Conservation (phyloP, 2,888 invertebrate genomes). For the Serrognathus titanus region DNA sequence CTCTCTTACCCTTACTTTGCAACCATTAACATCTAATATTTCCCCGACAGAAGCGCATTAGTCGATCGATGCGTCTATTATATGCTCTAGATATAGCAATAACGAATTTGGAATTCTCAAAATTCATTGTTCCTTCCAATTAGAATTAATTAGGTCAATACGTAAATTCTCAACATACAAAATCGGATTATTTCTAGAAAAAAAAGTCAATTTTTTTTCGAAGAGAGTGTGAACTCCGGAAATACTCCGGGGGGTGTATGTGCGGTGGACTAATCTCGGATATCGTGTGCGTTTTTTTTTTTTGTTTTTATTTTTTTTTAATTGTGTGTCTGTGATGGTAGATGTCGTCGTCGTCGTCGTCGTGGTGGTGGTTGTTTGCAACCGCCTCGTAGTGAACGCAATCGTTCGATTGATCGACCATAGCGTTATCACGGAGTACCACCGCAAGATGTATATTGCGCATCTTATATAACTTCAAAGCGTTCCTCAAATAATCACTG, state of each 20-base stretch:
- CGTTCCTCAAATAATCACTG: slow-evolving; percentile 44
- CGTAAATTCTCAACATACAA: too few relatives aligned
- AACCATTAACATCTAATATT: slow-evolving; percentile 49
- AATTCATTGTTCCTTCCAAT: too few relatives aligned
- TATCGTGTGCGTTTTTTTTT: not conserved
- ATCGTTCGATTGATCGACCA: too few relatives aligned
- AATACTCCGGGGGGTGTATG: too few relatives aligned
- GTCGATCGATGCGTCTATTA: slow-evolving; percentile 29
- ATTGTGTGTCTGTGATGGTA: not conserved
- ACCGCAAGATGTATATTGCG: slow-evolving; percentile 28
- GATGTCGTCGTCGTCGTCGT: not conserved
- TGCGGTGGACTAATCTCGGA: not conserved
- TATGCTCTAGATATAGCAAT: too few relatives aligned
- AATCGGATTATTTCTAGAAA: too few relatives aligned
- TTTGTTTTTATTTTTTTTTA: too few relatives aligned
- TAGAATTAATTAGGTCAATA: too few relatives aligned
- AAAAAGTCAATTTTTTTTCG: too few relatives aligned
- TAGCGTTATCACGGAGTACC: not conserved
- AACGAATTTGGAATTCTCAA: too few relatives aligned
- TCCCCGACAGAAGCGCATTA: slow-evolving; percentile 35
- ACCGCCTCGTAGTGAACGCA: too few relatives aligned
- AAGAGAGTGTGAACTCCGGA: too few relatives aligned
- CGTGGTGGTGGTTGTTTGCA: slow-evolving; percentile 11
- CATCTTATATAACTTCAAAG: slow-evolving; percentile 43
- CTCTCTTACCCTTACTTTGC: slow-evolving; percentile 48